These are phyloP conservation scores for Cephus nigrinus DNA, from an alignment of 2,888 invertebrate genomes.

Conservation along the genomic window DNA sequence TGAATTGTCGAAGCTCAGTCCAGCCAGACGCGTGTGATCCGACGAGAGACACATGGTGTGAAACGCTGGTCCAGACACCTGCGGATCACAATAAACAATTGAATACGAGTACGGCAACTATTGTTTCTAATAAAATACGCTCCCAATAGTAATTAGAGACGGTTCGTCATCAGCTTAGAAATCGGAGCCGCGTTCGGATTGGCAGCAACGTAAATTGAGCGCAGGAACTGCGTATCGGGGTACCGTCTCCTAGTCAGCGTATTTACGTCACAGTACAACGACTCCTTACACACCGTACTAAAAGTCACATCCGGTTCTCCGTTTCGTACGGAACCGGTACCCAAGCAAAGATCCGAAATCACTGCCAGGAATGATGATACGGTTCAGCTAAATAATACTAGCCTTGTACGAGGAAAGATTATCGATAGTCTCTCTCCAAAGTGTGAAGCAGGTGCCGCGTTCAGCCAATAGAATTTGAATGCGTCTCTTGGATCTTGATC, in stretches of 20 bases:
- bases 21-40: slow-evolving; percentile 81
- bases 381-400: neutral
- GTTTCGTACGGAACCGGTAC: neutral
- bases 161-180: neutral
- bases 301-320: neutral
- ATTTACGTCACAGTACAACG: neutral
- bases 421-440: slow-evolving; percentile 86
- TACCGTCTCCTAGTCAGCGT: neutral
- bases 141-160: neutral
- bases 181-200: neutral
- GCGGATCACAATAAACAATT: slow-evolving; percentile 1
- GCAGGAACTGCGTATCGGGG: neutral
- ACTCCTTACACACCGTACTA: neutral
- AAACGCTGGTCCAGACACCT: slow-evolving; percentile 76
- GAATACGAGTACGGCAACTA: too few species aligned
- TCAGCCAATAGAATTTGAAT: slow-evolving; percentile 81
- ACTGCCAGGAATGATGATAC: neutral
- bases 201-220: neutral
- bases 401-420: slow-evolving; percentile 80
- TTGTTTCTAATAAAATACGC: too few species aligned
- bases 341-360: neutral
- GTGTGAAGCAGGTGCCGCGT: slow-evolving; percentile 82
- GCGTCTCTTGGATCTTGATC: slow-evolving; percentile 75
- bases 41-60: slow-evolving; percentile 85
- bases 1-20: slow-evolving; percentile 83